Conservation (phyloP, 2,797 vertebrate genomes). For the Atherinosoma microstoma region DNA sequence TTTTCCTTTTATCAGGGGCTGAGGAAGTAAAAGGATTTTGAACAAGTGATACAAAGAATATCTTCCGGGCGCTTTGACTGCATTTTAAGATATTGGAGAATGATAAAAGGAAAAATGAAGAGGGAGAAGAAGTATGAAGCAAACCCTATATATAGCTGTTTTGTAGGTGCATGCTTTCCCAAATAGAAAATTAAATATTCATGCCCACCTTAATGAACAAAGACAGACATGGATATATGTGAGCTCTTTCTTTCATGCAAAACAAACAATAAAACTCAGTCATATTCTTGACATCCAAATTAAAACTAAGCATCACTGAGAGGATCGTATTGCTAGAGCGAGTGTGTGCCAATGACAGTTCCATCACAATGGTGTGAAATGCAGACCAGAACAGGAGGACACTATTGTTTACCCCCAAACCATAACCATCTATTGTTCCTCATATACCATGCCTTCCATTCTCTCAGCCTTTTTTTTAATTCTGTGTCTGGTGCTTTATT, state of each 20-base stretch:
- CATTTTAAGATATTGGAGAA: conserved; percentile 2
- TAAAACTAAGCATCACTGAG: conserved; percentile 74
- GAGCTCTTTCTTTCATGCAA: conserved; percentile 2
- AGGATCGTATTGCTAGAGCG: conserved; percentile 69
- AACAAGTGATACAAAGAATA: not conserved
- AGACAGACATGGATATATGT: conserved; percentile 31
- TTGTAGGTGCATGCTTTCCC: conserved; percentile 29
- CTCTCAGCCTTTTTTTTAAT: conserved; percentile 26
- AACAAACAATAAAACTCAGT: conserved; percentile 74
- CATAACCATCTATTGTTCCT: conserved; percentile 65
- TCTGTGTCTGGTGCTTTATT: conserved; percentile 74
- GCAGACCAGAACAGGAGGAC: conserved; percentile 74
- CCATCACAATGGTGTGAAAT: conserved; percentile 77
- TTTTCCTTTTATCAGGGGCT: not conserved
- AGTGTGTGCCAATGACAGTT: conserved; percentile 73
- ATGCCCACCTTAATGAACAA: conserved; percentile 32
- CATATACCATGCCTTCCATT: conserved; percentile 73
- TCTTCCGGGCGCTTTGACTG: not conserved
- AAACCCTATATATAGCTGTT: not conserved
- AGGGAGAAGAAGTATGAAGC: not conserved
- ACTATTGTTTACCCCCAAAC: conserved; percentile 75
- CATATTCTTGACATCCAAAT: conserved; percentile 79
- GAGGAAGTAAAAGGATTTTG: conserved; percentile 1
- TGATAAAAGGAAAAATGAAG: conserved; percentile 2
- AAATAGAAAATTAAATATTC: conserved; percentile 33